A percentile compares a stretch with the other conserved stretches of the same genome.
Evolutionary conservation across 1,140 invertebrate species (phyloP).

Genomic region (Latrodectus geometricus): DNA sequence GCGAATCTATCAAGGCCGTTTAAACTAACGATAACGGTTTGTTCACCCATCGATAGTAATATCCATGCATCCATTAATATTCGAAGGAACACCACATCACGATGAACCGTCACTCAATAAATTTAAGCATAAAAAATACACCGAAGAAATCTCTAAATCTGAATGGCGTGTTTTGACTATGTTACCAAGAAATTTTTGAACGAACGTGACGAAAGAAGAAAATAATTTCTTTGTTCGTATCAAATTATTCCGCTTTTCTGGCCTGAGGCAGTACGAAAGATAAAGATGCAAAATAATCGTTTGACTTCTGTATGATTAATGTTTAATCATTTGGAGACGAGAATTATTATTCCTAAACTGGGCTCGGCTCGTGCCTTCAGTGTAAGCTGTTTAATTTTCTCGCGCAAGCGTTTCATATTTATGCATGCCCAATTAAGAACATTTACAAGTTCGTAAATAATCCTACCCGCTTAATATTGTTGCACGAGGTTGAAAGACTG

Average conservation of each 20-base stretch:
- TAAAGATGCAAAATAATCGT: conserved; percentile 2
- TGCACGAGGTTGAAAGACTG: not conserved
- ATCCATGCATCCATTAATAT: not conserved
- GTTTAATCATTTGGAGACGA: not conserved
- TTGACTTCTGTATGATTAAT: not conserved
- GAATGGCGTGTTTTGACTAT: not conserved
- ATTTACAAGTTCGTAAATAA: not conserved
- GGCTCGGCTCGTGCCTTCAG: not conserved
- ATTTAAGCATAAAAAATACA: not conserved
- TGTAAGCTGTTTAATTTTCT: not conserved
- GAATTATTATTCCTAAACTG: not conserved
- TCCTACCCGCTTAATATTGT: not conserved
- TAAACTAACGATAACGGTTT: not conserved
- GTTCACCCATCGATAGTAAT: not conserved
- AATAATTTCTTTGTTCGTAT: not conserved
- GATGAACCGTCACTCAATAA: not conserved
- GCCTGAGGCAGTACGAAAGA: not conserved
- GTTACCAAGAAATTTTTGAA: not conserved
- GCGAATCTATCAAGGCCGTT: not conserved
- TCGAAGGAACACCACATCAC: not conserved
- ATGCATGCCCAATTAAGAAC: not conserved
- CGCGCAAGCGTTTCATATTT: not conserved
- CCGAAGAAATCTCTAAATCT: not conserved
- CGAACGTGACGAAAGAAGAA: not conserved
- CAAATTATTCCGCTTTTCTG: not conserved